These are phyloP conservation scores for Synanthedon vespiformis DNA, from an alignment of 2,888 invertebrate species.

Conservation along the genomic window DNA sequence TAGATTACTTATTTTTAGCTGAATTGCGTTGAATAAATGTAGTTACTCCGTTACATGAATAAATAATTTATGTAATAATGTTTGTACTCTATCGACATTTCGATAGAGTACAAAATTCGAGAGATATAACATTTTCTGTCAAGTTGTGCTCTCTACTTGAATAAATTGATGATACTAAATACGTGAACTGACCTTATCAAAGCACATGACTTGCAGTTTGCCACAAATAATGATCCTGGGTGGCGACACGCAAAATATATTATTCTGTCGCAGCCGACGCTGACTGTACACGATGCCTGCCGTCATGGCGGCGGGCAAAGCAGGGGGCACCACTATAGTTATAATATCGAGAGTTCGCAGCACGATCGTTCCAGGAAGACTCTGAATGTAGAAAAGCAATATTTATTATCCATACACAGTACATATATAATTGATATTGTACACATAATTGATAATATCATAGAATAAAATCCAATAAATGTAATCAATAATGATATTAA, in stretches of 20 bases:
- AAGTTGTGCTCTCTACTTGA: neutral
- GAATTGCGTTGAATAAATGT: no score
- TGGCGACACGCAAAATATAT: conserved; percentile 84
- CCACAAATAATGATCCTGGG: conserved; percentile 83
- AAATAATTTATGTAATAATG: no score
- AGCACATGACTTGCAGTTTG: conserved; percentile 85
- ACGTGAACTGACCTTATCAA: conserved; percentile 79
- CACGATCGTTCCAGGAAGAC: conserved; percentile 71
- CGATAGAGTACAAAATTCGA: no score
- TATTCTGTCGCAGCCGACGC: conserved; percentile 73
- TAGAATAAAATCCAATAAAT: no score
- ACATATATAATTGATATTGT: neutral
- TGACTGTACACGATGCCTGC: conserved; percentile 85
- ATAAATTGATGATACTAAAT: neutral
- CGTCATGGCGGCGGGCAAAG: conserved; percentile 89
- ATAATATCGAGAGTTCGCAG: conserved; percentile 89
- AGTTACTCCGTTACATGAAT: no score
- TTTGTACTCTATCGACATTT: no score
- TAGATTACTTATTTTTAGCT: no score
- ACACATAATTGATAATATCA: neutral
- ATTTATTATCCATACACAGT: no score
- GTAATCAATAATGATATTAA: no score
- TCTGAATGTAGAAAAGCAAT: conserved; percentile 32
- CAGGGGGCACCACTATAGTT: conserved; percentile 94
- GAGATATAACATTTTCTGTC: conserved; percentile 3